Conservation (phyloP, 2,888 invertebrate genomes). For the Patella depressa region DNA sequence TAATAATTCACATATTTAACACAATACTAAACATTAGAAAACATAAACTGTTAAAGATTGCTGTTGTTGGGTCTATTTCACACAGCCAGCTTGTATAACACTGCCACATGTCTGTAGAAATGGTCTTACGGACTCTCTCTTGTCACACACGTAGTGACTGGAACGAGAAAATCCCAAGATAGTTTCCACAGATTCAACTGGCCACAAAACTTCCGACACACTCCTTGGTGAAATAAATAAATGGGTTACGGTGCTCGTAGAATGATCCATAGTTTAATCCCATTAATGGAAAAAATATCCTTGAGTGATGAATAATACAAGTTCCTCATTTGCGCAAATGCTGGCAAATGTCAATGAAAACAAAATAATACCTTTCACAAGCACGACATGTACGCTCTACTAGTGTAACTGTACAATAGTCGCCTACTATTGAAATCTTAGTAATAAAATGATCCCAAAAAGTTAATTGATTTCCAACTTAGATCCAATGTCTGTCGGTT, state of each 20-base stretch:
- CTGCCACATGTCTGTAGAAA: constrained; percentile 10
- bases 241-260: neutral
- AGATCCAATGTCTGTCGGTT: neutral
- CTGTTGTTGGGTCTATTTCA: neutral
- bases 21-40: neutral
- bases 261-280: constrained; percentile 4
- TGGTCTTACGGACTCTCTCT: neutral
- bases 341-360: constrained; percentile 4
- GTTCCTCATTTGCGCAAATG: neutral
- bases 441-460: too few species aligned
- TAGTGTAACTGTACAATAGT: too few species aligned
- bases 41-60: neutral
- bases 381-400: too few species aligned
- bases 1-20: neutral
- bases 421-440: too few species aligned
- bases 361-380: neutral
- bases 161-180: neutral
- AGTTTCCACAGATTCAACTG: neutral
- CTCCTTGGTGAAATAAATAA: neutral
- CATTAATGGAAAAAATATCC: neutral
- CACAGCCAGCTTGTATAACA: neutral
- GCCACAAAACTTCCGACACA: neutral
- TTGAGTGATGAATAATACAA: neutral
- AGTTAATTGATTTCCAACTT: too few species aligned
- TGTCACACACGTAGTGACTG: neutral